These are phyloP conservation scores for Tonatia bakeri DNA, from an alignment of 2,113 vertebrate species.

Conservation along the genomic window DNA sequence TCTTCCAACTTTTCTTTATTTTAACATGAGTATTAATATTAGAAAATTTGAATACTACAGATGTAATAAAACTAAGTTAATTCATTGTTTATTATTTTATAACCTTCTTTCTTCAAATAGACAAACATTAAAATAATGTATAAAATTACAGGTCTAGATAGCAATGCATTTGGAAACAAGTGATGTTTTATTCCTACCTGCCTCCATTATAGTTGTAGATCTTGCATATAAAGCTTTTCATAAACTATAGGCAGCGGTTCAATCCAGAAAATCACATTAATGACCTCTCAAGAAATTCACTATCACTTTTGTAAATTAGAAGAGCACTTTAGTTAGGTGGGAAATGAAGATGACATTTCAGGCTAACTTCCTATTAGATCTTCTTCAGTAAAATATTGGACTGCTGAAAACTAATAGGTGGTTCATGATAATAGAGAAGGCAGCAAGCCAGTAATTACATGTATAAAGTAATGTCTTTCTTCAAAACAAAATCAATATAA, in stretches of 20 bases:
- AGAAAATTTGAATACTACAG: background rate
- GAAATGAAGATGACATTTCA: constrained; percentile 16
- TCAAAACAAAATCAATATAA: background rate
- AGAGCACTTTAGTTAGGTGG: background rate
- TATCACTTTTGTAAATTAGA: background rate
- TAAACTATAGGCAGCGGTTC: background rate
- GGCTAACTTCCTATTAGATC: background rate
- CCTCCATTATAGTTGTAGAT: background rate
- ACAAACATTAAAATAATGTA: background rate
- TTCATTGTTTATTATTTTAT: background rate
- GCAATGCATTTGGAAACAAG: background rate
- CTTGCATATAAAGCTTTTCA: background rate
- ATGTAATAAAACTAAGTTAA: background rate
- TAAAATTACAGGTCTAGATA: background rate
- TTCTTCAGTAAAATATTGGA: background rate
- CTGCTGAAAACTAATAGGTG: background rate
- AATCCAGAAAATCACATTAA: background rate
- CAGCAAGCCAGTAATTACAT: background rate
- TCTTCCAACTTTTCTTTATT: background rate
- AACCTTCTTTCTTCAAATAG: background rate
- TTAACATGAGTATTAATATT: background rate
- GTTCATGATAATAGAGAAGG: background rate
- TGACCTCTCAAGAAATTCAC: background rate
- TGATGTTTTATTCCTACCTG: background rate
- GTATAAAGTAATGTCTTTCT: background rate